phyloP scores from a whole-genome alignment of 2,888 invertebrate genomes.

The Cheilosia impressa region DNA sequence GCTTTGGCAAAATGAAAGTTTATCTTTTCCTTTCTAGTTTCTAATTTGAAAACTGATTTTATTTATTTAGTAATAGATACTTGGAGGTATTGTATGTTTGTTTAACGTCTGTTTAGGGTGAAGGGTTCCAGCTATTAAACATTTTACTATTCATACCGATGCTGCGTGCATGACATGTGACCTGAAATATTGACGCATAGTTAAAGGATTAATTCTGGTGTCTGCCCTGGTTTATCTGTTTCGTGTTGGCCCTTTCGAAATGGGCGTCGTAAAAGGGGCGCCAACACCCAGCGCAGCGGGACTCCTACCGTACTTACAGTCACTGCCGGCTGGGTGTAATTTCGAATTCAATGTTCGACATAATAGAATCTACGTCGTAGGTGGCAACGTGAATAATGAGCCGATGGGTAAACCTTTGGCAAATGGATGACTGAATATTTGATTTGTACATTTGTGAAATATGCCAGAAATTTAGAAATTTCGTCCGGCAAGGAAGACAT shows the following conservation, averaged over 20 bases:
- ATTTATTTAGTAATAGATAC: slow-evolving; percentile 7
- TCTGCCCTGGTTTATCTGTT: slow-evolving; percentile 35
- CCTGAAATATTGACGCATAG: neutral
- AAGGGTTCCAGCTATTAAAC: slow-evolving; percentile 11
- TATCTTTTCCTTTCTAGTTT: slow-evolving; percentile 4
- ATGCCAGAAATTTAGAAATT: neutral
- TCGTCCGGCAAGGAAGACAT: neutral
- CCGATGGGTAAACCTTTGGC: neutral
- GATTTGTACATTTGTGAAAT: neutral
- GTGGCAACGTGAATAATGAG: neutral
- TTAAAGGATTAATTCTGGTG: slow-evolving; percentile 2
- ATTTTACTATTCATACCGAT: slow-evolving; percentile 21
- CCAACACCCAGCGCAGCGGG: neutral
- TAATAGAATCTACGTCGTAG: neutral
- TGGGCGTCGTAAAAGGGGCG: neutral
- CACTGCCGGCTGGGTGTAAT: neutral
- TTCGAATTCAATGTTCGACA: neutral
- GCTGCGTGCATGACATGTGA: neutral
- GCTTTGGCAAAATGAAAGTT: slow-evolving; percentile 6
- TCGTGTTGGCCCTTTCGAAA: neutral
- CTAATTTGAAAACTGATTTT: slow-evolving; percentile 23
- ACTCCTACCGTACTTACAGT: neutral
- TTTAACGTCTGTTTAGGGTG: neutral
- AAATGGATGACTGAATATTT: neutral
- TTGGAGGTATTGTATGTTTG: neutral